Percentiles rank a stretch among this genome's conserved stretches.
phyloP scores from a whole-genome alignment of 2,797 vertebrate species.

The Sphenodon punctatus region DNA sequence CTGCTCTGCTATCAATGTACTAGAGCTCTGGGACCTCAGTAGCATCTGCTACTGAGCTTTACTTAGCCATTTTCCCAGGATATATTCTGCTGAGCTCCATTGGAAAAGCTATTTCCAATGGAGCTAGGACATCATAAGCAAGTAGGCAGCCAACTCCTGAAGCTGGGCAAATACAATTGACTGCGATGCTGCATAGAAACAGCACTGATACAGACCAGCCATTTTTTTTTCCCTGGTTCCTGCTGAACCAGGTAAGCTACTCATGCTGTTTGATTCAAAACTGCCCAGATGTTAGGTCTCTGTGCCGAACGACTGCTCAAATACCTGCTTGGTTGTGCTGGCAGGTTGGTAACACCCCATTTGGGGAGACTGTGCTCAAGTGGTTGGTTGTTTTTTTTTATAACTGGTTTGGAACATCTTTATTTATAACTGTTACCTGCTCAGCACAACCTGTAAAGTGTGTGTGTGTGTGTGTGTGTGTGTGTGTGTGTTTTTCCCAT shows the following conservation, averaged over 20 bases:
- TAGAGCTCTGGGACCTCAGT: neutral
- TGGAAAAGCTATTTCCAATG: neutral
- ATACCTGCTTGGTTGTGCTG: neutral
- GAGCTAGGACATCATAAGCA: neutral
- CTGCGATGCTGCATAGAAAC: neutral
- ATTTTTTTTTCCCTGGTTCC: neutral
- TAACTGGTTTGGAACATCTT: constrained; percentile 63
- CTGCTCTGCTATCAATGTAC: neutral
- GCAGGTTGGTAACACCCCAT: neutral
- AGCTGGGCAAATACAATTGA: neutral
- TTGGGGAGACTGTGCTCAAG: neutral
- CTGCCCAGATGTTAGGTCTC: neutral
- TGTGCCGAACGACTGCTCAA: neutral
- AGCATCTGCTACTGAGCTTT: neutral
- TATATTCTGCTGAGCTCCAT: neutral
- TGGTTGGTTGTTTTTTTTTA: constrained; percentile 57
- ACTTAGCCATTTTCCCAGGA: neutral
- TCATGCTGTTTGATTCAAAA: neutral
- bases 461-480: too few species aligned
- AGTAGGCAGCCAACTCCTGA: neutral
- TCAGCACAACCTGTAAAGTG: constrained; percentile 63
- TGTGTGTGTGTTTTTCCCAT: constrained; percentile 66
- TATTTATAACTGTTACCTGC: constrained; percentile 65
- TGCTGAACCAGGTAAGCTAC: neutral
- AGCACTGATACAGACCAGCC: neutral